Conservation (phyloP, 64 coral and sea anemone genomes). For the Exaiptasia diaphana region DNA sequence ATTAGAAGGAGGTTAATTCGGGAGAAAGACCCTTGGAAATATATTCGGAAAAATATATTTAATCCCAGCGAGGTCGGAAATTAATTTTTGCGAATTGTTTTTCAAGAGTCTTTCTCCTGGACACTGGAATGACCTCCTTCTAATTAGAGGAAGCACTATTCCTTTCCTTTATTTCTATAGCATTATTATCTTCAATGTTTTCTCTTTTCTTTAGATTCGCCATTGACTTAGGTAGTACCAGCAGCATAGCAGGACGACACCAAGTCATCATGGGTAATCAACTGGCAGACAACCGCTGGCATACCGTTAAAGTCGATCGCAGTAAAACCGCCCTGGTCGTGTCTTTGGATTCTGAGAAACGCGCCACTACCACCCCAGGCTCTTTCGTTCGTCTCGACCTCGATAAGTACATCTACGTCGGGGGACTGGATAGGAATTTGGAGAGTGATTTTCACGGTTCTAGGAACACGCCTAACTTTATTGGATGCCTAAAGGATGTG, state of each 20-base stretch:
- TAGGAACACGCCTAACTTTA: slow-evolving; percentile 32
- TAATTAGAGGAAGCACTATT: too few relatives aligned
- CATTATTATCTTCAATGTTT: too few relatives aligned
- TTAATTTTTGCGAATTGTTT: too few relatives aligned
- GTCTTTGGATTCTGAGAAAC: slow-evolving; percentile 21
- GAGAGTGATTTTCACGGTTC: slow-evolving; percentile 42
- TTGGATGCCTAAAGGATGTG: slow-evolving; percentile 64
- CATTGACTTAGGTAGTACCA: slow-evolving; percentile 58
- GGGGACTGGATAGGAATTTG: slow-evolving; percentile 47
- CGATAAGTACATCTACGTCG: slow-evolving; percentile 64
- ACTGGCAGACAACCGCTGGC: slow-evolving; percentile 76
- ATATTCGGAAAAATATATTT: too few relatives aligned
- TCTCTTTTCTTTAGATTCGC: slow-evolving; percentile 36
- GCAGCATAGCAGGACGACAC: slow-evolving; percentile 9
- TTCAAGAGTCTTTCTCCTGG: too few relatives aligned
- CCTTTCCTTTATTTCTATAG: too few relatives aligned
- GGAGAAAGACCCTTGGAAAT: too few relatives aligned
- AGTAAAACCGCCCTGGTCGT: neutral
- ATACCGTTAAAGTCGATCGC: slow-evolving; percentile 34
- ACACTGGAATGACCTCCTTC: too few relatives aligned
- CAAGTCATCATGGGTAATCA: slow-evolving; percentile 51
- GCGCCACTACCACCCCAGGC: neutral
- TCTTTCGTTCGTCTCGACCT: slow-evolving; percentile 51
- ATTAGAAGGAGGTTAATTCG: too few relatives aligned
- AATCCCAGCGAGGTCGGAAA: too few relatives aligned